phyloP scores from a whole-genome alignment of 1,140 invertebrate species.

The Diploscapter pachys region DNA sequence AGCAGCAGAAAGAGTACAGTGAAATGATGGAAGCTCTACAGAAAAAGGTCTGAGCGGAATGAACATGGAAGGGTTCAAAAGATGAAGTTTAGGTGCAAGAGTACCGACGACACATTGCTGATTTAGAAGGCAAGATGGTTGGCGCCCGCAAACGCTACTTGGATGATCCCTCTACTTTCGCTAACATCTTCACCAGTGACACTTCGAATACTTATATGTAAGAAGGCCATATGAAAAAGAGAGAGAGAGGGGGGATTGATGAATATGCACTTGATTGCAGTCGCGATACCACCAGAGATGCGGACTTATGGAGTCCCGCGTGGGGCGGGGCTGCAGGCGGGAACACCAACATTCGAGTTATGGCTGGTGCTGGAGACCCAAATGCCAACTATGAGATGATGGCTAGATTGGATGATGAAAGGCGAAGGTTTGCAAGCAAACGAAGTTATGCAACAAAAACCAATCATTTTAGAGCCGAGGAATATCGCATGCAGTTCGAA shows the following conservation, averaged over 20 bases:
- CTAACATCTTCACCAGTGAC: constrained; percentile 26
- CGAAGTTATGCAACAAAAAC: background rate
- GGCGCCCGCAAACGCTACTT: constrained; percentile 21
- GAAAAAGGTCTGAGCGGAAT: constrained; percentile 42
- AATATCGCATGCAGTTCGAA: constrained; percentile 52
- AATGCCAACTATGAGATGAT: constrained; percentile 56
- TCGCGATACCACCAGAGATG: constrained; percentile 10
- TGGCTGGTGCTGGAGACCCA: constrained; percentile 39
- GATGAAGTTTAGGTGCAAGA: constrained; percentile 42
- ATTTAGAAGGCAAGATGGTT: constrained; percentile 49
- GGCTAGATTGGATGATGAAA: constrained; percentile 52
- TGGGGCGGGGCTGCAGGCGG: constrained; percentile 22
- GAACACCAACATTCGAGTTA: background rate
- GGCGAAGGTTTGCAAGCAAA: constrained; percentile 42
- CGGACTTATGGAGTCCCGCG: constrained; percentile 15
- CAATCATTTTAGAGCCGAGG: constrained; percentile 46
- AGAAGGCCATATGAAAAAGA: background rate
- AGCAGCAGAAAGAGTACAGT: constrained; percentile 56
- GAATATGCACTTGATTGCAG: constrained; percentile 1
- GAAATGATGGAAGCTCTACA: constrained; percentile 55
- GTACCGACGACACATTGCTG: constrained; percentile 55
- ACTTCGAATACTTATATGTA: constrained; percentile 21
- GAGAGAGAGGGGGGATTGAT: background rate
- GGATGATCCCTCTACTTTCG: constrained; percentile 33
- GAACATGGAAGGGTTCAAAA: background rate